These are phyloP conservation scores for Paracyclopina nana DNA, from an alignment of 1,140 invertebrate species.

Conservation along the genomic window DNA sequence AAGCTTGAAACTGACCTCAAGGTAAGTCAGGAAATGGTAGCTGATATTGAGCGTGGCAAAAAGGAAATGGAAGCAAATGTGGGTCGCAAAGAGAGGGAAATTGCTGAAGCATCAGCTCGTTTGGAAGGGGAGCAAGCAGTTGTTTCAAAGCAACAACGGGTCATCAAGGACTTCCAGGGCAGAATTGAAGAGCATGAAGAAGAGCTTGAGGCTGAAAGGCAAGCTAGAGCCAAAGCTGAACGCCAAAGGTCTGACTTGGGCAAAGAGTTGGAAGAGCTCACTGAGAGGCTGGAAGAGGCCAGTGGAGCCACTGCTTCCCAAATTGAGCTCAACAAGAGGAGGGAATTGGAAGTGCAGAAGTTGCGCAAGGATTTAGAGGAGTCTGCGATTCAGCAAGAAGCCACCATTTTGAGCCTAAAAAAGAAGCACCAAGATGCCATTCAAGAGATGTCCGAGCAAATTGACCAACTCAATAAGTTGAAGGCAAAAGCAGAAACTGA, in stretches of 20 bases:
- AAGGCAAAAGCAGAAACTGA: conserved; percentile 78
- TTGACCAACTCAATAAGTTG: conserved; percentile 95
- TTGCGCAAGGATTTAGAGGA: conserved; percentile 23
- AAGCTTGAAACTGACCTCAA: conserved; percentile 88
- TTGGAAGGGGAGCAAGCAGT: conserved; percentile 54
- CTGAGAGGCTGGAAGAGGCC: conserved; percentile 91
- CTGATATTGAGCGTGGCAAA: conserved; percentile 31
- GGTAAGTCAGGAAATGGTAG: conserved; percentile 83
- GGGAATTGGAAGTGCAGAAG: conserved; percentile 74
- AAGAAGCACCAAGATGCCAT: conserved; percentile 99
- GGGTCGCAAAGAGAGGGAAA: conserved; percentile 91
- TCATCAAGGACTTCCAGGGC: conserved; percentile 79
- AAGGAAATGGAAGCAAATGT: conserved; percentile 50
- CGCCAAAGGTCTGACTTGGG: conserved; percentile 36
- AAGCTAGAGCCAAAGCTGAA: conserved; percentile 68
- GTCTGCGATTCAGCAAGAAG: conserved; percentile 21
- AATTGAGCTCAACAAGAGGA: conserved; percentile 97
- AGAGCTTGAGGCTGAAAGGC: conserved; percentile 90
- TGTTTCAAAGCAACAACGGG: conserved; percentile 77
- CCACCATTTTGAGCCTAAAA: conserved; percentile 43
- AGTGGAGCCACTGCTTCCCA: conserved; percentile 96
- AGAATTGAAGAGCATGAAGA: conserved; percentile 94
- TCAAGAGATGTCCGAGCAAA: conserved; percentile 93
- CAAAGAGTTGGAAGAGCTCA: conserved; percentile 80
- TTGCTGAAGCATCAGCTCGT: conserved; percentile 55